Percentiles rank a stretch among this genome's conserved stretches.
Conservation (phyloP, 2,113 vertebrate species). For the Apus apus region DNA sequence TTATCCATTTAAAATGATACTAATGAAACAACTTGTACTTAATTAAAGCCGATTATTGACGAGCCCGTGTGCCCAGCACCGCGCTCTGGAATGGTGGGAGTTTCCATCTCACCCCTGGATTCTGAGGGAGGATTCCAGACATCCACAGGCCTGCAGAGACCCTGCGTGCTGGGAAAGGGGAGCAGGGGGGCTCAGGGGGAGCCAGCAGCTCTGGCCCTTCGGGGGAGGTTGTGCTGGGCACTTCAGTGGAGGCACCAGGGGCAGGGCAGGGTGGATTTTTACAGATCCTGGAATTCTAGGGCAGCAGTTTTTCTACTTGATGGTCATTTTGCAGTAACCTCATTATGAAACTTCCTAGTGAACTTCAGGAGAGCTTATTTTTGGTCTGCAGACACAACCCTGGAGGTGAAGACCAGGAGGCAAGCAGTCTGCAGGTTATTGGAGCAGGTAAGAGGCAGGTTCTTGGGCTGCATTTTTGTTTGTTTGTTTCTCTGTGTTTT, state of each 20-base stretch:
- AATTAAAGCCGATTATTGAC: constrained; percentile 55
- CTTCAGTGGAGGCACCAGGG: not conserved
- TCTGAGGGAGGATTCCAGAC: not conserved
- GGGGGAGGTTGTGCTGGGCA: not conserved
- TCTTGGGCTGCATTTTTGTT: not conserved
- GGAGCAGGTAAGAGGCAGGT: not conserved
- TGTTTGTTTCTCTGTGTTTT: not conserved
- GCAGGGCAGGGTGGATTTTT: not conserved
- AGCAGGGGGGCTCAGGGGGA: not conserved
- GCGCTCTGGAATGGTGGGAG: not conserved
- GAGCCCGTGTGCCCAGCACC: not conserved
- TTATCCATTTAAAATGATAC: not conserved
- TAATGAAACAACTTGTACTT: constrained; percentile 45
- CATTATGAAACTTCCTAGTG: not conserved
- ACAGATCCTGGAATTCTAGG: not conserved
- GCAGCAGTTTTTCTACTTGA: not conserved
- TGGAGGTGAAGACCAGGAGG: not conserved
- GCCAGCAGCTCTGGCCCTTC: not conserved
- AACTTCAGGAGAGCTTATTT: not conserved
- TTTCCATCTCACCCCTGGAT: not conserved
- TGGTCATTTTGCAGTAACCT: not conserved
- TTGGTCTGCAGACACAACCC: fast-evolving
- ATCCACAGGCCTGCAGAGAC: not conserved
- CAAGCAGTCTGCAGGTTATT: not conserved
- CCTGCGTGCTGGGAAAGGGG: fast-evolving